These are phyloP conservation scores for Galeopsomyia nigrocyanea DNA, from an alignment of 2,888 invertebrate species.

Conservation along the genomic window DNA sequence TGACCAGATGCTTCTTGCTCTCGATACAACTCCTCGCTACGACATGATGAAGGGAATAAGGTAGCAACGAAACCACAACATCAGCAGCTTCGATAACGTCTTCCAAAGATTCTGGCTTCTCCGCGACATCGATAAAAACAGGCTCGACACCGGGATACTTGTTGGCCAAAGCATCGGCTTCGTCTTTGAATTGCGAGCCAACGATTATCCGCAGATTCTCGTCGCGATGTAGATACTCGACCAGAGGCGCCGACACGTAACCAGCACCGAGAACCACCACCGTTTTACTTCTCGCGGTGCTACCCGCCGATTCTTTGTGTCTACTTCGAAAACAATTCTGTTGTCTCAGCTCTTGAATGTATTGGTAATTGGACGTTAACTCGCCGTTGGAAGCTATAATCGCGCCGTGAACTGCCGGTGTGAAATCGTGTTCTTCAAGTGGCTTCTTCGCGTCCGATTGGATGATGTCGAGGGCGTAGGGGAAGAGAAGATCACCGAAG, in stretches of 20 bases:
- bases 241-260: constrained; percentile 92
- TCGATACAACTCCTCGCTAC: constrained; percentile 90
- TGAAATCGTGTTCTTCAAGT: constrained; percentile 83
- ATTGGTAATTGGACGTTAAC: constrained; percentile 93
- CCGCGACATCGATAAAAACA: constrained; percentile 85
- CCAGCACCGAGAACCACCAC: constrained; percentile 96
- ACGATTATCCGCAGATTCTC: constrained; percentile 86
- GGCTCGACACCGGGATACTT: constrained; percentile 84
- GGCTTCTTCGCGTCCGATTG: constrained; percentile 85
- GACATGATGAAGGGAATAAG: constrained; percentile 89
- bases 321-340: constrained; percentile 76
- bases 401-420: constrained; percentile 82
- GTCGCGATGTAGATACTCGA: constrained; percentile 93
- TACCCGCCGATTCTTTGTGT: constrained; percentile 75
- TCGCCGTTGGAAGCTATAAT: constrained; percentile 96
- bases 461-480: constrained; percentile 90
- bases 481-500: constrained; percentile 93
- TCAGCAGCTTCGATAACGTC: constrained; percentile 82
- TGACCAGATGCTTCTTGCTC: constrained; percentile 92
- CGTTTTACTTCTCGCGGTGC: constrained; percentile 68
- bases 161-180: constrained; percentile 86
- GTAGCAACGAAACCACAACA: constrained; percentile 89
- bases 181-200: constrained; percentile 88
- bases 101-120: constrained; percentile 78
- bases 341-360: constrained; percentile 90